A percentile compares a stretch with the other conserved stretches of the same genome.
phyloP scores from a whole-genome alignment of 2,797 vertebrate genomes.

The Eulemur albifrons region DNA sequence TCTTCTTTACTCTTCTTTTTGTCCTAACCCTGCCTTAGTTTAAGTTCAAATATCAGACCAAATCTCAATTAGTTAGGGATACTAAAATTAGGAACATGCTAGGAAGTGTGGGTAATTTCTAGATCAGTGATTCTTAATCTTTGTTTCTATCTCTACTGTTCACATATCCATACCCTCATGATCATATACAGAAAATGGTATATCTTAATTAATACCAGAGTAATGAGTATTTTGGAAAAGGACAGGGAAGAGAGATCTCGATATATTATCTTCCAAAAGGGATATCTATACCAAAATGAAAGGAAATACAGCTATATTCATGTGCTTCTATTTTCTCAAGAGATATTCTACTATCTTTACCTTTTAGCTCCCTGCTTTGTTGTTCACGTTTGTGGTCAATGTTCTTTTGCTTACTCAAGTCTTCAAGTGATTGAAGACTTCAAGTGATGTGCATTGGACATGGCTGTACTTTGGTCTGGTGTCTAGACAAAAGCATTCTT shows the following conservation, averaged over 20 bases:
- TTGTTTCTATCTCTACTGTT: not conserved
- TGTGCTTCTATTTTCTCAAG: not conserved
- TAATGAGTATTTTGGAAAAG: not conserved
- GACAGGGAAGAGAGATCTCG: not conserved
- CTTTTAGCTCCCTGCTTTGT: not conserved
- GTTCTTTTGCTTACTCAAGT: slow-evolving; percentile 18
- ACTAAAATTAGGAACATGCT: slow-evolving; percentile 23
- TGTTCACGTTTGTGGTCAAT: slow-evolving; percentile 29
- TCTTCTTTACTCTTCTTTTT: not conserved
- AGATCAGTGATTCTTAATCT: not conserved
- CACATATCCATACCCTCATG: not conserved
- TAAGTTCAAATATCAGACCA: slow-evolving; percentile 7
- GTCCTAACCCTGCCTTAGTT: not conserved
- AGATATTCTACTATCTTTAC: not conserved
- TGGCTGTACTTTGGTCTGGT: not conserved
- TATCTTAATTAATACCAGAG: not conserved
- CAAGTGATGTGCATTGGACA: not conserved
- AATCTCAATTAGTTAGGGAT: not conserved
- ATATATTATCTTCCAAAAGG: not conserved
- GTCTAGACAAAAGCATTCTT: not conserved
- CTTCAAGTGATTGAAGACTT: not conserved
- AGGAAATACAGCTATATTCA: not conserved
- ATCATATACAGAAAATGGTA: not conserved
- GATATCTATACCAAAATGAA: not conserved
- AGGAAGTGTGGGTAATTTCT: not conserved